These are phyloP conservation scores for Sisor rabdophorus DNA, from an alignment of 2,113 vertebrate species.

Conservation along the genomic window DNA sequence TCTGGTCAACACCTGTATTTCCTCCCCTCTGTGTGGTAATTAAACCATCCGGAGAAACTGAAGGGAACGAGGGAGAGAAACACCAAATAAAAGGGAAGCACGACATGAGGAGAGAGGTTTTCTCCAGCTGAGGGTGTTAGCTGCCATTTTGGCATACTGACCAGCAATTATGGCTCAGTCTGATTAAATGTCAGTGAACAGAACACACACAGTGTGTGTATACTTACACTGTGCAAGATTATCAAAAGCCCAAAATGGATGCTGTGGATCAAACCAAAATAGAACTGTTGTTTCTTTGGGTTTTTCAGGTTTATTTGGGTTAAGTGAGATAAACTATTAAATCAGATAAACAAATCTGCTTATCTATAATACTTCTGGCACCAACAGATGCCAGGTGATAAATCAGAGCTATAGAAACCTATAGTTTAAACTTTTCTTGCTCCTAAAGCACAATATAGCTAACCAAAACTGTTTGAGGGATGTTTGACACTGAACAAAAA, in stretches of 20 bases:
- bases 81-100: slow-evolving; percentile 20
- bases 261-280: background rate
- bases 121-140: slow-evolving; percentile 2
- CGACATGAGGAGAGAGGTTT: background rate
- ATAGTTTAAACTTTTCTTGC: background rate
- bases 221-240: background rate
- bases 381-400: background rate
- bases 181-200: slow-evolving; percentile 30
- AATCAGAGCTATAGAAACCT: background rate
- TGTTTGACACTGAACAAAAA: too few relatives aligned
- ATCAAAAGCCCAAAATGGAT: background rate
- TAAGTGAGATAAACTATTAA: background rate
- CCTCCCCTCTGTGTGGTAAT: slow-evolving; percentile 2
- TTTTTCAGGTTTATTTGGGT: background rate
- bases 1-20: slow-evolving; percentile 28
- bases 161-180: slow-evolving; percentile 25
- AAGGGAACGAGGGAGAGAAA: background rate
- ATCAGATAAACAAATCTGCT: background rate
- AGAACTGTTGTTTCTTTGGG: background rate
- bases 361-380: background rate
- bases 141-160: slow-evolving; percentile 6
- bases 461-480: background rate
- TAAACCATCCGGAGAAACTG: slow-evolving; percentile 18
- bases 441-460: background rate
- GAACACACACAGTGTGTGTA: background rate